Evolutionary conservation across 2,113 vertebrate species (phyloP).

Genomic region (Gracilinanus agilis): DNA sequence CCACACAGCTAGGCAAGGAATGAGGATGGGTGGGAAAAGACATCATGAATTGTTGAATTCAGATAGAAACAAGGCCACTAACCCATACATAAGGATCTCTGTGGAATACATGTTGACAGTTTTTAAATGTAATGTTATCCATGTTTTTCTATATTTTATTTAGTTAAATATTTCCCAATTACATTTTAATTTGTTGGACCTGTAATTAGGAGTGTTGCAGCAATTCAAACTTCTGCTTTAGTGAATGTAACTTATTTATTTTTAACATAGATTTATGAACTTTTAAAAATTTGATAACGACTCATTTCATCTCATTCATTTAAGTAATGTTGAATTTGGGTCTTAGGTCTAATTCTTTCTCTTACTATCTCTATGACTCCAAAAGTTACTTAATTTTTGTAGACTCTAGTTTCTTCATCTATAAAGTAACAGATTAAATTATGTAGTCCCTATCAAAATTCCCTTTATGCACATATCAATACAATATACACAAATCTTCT

Average conservation of each 20-base stretch:
- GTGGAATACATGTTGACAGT: neutral
- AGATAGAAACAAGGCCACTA: neutral
- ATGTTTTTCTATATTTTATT: too few relatives aligned
- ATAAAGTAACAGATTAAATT: neutral
- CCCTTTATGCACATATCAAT: too few relatives aligned
- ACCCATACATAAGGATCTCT: neutral
- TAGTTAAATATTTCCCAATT: too few relatives aligned
- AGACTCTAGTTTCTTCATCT: neutral
- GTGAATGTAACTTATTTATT: neutral
- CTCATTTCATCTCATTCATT: neutral
- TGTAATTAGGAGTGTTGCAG: neutral
- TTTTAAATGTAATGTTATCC: neutral
- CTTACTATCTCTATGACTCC: neutral
- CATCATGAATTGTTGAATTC: neutral
- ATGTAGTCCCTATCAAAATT: neutral
- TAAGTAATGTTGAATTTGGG: neutral
- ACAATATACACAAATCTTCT: too few relatives aligned
- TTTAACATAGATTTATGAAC: neutral
- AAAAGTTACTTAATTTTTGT: neutral
- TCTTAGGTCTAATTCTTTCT: neutral
- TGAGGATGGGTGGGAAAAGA: neutral
- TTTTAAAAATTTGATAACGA: too few relatives aligned
- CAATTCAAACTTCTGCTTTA: neutral
- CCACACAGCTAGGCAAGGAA: neutral
- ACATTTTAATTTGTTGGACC: neutral